Percentiles rank a stretch among this genome's conserved stretches.
Conservation (phyloP, 2,888 invertebrate genomes). For the Drosophila prostipennis region DNA sequence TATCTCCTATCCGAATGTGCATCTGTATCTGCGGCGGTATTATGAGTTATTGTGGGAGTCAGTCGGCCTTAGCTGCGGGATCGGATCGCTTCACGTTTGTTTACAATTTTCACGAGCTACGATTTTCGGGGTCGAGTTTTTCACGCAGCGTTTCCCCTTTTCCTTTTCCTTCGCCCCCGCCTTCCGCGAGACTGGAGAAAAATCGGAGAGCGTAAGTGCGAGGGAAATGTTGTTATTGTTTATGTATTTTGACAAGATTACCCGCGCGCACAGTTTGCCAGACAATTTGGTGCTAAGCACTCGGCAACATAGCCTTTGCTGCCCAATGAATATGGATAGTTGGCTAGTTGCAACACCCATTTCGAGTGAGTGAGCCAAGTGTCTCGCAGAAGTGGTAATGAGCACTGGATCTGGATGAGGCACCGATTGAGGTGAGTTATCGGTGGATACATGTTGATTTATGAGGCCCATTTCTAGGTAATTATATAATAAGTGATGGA, state of each 20-base stretch:
- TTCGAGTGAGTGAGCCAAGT: conserved; percentile 13
- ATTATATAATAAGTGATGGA: conserved; percentile 18
- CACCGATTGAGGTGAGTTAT: conserved; percentile 34
- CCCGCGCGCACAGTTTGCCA: conserved; percentile 66
- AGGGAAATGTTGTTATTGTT: conserved; percentile 79
- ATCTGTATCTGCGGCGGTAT: conserved; percentile 38
- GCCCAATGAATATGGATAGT: conserved; percentile 5
- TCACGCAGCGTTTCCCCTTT: conserved; percentile 59
- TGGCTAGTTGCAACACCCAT: conserved; percentile 10
- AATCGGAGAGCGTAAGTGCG: conserved; percentile 68
- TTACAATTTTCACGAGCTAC: conserved; percentile 75
- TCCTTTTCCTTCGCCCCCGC: background rate
- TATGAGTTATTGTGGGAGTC: conserved; percentile 81
- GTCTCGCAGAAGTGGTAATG: conserved; percentile 28
- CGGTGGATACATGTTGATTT: conserved; percentile 27
- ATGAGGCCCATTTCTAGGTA: conserved; percentile 19
- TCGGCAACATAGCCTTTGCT: background rate
- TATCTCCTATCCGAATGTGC: conserved; percentile 35
- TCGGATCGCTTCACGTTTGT: conserved; percentile 57
- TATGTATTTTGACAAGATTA: conserved; percentile 83
- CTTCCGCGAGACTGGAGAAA: conserved; percentile 40
- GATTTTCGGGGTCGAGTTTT: conserved; percentile 79
- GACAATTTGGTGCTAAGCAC: conserved; percentile 69
- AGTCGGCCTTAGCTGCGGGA: conserved; percentile 68
- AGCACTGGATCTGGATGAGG: conserved; percentile 18